A percentile compares a stretch with the other conserved stretches of the same genome.
Evolutionary conservation across 2,797 vertebrate genomes (phyloP).

Genomic region (Danio jaintianensis): DNA sequence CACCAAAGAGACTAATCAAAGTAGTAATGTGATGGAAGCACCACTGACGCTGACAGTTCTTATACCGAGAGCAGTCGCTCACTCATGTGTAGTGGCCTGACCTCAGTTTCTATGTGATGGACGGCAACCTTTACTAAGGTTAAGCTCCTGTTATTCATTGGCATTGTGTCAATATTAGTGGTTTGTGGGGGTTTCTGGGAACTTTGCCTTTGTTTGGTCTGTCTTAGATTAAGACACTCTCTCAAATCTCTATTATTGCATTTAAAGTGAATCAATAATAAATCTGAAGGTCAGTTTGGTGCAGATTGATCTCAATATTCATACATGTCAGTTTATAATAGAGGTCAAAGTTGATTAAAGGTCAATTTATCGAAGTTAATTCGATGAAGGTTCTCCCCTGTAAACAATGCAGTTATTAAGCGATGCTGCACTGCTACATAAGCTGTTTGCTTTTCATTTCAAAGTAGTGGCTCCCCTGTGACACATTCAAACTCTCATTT

Average conservation of each 20-base stretch:
- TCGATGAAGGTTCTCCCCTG: not conserved
- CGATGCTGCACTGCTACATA: not conserved
- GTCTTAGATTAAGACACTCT: not conserved
- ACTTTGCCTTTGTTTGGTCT: not conserved
- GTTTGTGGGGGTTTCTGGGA: not conserved
- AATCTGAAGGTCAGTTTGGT: slow-evolving; percentile 38
- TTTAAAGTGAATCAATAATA: slow-evolving; percentile 43
- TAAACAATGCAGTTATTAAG: not conserved
- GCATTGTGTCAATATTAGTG: not conserved
- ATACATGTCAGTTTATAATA: slow-evolving; percentile 12
- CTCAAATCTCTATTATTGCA: slow-evolving; percentile 15
- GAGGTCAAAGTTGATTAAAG: slow-evolving; percentile 10
- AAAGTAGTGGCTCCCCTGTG: not conserved
- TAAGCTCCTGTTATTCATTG: slow-evolving; percentile 9
- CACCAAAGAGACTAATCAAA: slow-evolving; percentile 32
- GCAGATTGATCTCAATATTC: slow-evolving; percentile 29
- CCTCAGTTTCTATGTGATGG: not conserved
- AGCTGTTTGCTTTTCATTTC: not conserved
- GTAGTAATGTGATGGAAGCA: slow-evolving; percentile 47
- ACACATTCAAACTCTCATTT: not conserved
- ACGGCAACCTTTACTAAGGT: slow-evolving; percentile 9
- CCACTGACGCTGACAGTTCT: slow-evolving; percentile 40
- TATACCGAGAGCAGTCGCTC: slow-evolving; percentile 47
- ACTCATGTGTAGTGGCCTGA: slow-evolving; percentile 33
- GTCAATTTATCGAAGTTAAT: not conserved